Evolutionary conservation across 2,113 vertebrate species (phyloP), one percentile per base, ranked within the genome.

Genomic region (Apteryx owenii): DNA sequence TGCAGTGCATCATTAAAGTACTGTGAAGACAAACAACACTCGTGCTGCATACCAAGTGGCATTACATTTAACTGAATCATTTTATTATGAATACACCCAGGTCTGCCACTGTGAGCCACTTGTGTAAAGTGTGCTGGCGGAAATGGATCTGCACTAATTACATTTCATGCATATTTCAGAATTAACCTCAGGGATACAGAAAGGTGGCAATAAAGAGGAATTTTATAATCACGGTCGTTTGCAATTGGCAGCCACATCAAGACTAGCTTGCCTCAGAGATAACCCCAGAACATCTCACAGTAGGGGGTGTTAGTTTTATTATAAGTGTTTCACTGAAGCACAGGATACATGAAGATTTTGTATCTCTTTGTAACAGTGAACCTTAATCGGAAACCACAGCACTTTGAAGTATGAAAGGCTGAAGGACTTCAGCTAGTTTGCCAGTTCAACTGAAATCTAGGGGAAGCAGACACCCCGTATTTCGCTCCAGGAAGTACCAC

Each of bases 41-140:
- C 31, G 10, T 1, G 50, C 89, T 92, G 98, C 97, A 98, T 98
- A 98, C 97, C 97, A 98, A 98, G 97, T 86, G 97, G 95, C 36
- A 16, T 46, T 88, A 62, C 97, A 48, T 96, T 97, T 96, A 98
- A 98, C 95, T 29, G 96, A 95, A 96, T 96, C 96, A 93, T 96
- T 97, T 98, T 84, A 85, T 96, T 88, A 93, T 71, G 89, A 97
- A 93, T 72, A 81, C 86, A 97, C 83, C 95, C 92, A 29, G 29
- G 73, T 75, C 96, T 71, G 89, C 86, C 90, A 88, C 93, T 25
- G 90, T 12, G 69, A 98, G 93, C 96, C 96, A 71, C 96, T 95
- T n/a, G 70, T 86, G 90, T 44, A 88, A 93, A 96, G 95, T 40
- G 71, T 18, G 84, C 93, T 28, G 66, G 88, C 88, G 87, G 95